A percentile compares a stretch with the other conserved stretches of the same genome.
Evolutionary conservation across 1,140 invertebrate genomes (phyloP).

Genomic region (Antheraea mylitta): DNA sequence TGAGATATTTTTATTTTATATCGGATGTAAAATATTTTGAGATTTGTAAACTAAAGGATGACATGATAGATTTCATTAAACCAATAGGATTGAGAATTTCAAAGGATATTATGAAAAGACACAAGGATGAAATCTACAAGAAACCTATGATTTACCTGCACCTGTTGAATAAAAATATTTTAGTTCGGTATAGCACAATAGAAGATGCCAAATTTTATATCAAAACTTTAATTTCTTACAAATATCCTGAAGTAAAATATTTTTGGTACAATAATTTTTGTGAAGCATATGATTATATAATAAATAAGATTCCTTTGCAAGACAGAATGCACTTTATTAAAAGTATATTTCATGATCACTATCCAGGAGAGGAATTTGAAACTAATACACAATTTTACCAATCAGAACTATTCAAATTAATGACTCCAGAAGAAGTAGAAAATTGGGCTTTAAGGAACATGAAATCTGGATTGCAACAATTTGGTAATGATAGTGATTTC

Average conservation of each 20-base stretch:
- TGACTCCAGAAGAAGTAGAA: conserved; percentile 42
- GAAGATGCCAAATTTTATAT: conserved; percentile 45
- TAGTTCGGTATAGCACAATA: conserved; percentile 33
- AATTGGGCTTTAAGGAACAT: conserved; percentile 49
- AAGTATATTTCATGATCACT: conserved; percentile 40
- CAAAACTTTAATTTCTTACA: conserved; percentile 29
- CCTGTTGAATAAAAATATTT: conserved; percentile 31
- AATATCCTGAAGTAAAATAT: conserved; percentile 9
- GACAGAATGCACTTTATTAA: conserved; percentile 43
- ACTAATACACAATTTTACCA: too few relatives aligned
- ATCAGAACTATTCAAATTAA: conserved; percentile 45
- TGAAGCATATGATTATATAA: conserved; percentile 29
- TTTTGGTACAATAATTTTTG: conserved; percentile 46
- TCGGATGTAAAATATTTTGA: too few relatives aligned
- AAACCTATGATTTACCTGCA: conserved; percentile 32
- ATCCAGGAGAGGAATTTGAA: conserved; percentile 39
- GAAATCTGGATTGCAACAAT: conserved; percentile 31
- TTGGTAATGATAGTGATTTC: conserved; percentile 30
- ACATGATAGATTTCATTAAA: too few relatives aligned
- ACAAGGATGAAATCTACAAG: too few relatives aligned
- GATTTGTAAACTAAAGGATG: too few relatives aligned
- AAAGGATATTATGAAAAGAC: too few relatives aligned
- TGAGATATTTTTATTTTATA: too few relatives aligned
- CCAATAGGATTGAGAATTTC: too few relatives aligned
- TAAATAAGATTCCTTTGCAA: conserved; percentile 38